A percentile compares a stretch with the other conserved stretches of the same genome.
Conservation (phyloP, 2,888 invertebrate genomes). For the Uloborus plumipes region DNA sequence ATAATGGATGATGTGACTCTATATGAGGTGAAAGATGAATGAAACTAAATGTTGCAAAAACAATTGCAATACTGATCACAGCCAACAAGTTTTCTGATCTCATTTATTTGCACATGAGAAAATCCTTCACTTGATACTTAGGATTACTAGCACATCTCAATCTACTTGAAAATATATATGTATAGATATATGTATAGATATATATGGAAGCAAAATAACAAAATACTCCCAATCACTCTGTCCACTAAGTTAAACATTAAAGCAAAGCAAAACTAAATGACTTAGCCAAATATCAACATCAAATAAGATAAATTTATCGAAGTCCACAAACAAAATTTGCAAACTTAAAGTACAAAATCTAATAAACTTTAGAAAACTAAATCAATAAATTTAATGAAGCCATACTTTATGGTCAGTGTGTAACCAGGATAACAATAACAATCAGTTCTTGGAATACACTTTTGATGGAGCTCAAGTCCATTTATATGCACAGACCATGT, state of each 20-base stretch:
- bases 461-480: slow-evolving; percentile 32
- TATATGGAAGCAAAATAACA: slow-evolving; percentile 42
- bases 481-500: slow-evolving; percentile 32
- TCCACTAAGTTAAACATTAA: slow-evolving; percentile 39
- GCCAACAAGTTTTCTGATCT: slow-evolving; percentile 29
- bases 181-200: slow-evolving; percentile 21
- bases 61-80: slow-evolving; percentile 59
- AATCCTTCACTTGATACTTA: slow-evolving; percentile 1
- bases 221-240: slow-evolving; percentile 38
- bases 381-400: slow-evolving; percentile 22
- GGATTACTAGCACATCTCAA: slow-evolving; percentile 20
- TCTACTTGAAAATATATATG: slow-evolving; percentile 29
- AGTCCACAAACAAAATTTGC: slow-evolving; percentile 24
- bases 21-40: slow-evolving; percentile 19
- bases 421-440: slow-evolving; percentile 55
- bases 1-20: too few relatives aligned
- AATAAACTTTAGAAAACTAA: slow-evolving; percentile 55
- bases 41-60: slow-evolving; percentile 32
- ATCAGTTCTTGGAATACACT: slow-evolving; percentile 54
- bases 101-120: slow-evolving; percentile 14
- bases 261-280: slow-evolving; percentile 54
- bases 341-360: slow-evolving; percentile 39
- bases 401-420: slow-evolving; percentile 28
- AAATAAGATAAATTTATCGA: slow-evolving; percentile 34
- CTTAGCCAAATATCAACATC: slow-evolving; percentile 58